Evolutionary conservation across 2,113 vertebrate species (phyloP).

Genomic region (Apistogramma diplotaenia): DNA sequence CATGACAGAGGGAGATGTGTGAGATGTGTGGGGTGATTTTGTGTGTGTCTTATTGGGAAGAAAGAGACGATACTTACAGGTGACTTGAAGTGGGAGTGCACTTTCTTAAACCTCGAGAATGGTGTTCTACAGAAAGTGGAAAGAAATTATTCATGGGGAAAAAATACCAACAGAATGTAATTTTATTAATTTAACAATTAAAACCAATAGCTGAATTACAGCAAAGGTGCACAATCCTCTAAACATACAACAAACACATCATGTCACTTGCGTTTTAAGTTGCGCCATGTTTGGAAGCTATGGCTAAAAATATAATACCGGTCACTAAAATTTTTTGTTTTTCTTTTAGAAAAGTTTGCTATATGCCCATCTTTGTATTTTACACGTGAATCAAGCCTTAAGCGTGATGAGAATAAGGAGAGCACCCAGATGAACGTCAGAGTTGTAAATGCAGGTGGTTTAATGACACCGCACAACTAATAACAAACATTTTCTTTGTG

Average conservation of each 20-base stretch:
- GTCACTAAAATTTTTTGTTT: not conserved
- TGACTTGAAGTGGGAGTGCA: slow-evolving; percentile 76
- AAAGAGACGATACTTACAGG: slow-evolving; percentile 67
- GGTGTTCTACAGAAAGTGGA: slow-evolving; percentile 55
- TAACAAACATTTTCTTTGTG: not conserved
- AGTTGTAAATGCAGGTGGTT: not conserved
- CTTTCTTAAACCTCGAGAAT: slow-evolving; percentile 58
- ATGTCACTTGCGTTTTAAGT: not conserved
- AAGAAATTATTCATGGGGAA: not conserved
- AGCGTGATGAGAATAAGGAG: not conserved
- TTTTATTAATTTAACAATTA: not conserved
- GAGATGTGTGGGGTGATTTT: not conserved
- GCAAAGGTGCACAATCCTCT: not conserved
- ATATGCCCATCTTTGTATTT: not conserved
- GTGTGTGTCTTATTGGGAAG: not conserved
- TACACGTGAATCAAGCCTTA: not conserved
- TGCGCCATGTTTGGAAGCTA: not conserved
- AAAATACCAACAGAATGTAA: not conserved
- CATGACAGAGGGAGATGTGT: not conserved
- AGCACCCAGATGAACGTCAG: not conserved
- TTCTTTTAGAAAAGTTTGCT: not conserved
- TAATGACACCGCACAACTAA: not conserved
- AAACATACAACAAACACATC: not conserved
- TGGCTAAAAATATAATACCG: not conserved
- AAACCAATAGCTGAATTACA: not conserved